Evolutionary conservation across 1,140 invertebrate species (phyloP).

Genomic region (Psix sp.): DNA sequence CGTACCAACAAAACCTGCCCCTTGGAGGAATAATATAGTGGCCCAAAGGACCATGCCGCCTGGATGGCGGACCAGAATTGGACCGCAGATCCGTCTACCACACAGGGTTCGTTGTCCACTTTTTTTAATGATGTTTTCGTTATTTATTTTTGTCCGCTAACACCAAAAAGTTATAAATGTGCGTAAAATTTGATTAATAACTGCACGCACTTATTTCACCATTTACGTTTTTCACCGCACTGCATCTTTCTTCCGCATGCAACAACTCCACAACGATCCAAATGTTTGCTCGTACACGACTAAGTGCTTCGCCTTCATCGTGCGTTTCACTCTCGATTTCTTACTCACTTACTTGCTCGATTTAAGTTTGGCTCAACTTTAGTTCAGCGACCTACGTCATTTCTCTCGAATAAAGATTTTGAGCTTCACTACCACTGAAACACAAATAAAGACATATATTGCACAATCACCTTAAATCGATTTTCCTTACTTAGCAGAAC

Average conservation of each 20-base stretch:
- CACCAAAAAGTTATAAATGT: slow-evolving; percentile 4
- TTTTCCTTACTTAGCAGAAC: too few species aligned
- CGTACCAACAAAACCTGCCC: slow-evolving; percentile 70
- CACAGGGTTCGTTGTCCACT: slow-evolving; percentile 64
- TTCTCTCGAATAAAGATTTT: slow-evolving; percentile 21
- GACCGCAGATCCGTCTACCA: slow-evolving; percentile 67
- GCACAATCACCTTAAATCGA: too few species aligned
- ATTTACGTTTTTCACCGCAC: slow-evolving; percentile 59
- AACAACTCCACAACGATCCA: slow-evolving; percentile 42
- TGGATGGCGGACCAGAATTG: slow-evolving; percentile 70
- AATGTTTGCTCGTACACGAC: slow-evolving; percentile 40
- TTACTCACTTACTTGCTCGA: slow-evolving; percentile 1
- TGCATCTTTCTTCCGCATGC: slow-evolving; percentile 61
- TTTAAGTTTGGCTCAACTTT: slow-evolving; percentile 27
- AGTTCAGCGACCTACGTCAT: slow-evolving; percentile 44
- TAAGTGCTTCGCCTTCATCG: slow-evolving; percentile 47
- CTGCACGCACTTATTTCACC: slow-evolving; percentile 44
- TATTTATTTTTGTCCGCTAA: slow-evolving; percentile 17
- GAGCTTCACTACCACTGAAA: slow-evolving; percentile 29
- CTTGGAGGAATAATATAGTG: slow-evolving; percentile 77
- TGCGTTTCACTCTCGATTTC: slow-evolving; percentile 21
- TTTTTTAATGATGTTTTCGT: slow-evolving; percentile 30
- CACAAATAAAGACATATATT: slow-evolving; percentile 10
- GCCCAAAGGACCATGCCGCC: slow-evolving; percentile 78
- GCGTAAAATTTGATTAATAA: slow-evolving; percentile 20